A percentile compares a stretch with the other conserved stretches of the same genome.
These are phyloP conservation scores for Chiroxiphia lanceolata DNA, from an alignment of 2,797 vertebrate species.

Conservation along the genomic window DNA sequence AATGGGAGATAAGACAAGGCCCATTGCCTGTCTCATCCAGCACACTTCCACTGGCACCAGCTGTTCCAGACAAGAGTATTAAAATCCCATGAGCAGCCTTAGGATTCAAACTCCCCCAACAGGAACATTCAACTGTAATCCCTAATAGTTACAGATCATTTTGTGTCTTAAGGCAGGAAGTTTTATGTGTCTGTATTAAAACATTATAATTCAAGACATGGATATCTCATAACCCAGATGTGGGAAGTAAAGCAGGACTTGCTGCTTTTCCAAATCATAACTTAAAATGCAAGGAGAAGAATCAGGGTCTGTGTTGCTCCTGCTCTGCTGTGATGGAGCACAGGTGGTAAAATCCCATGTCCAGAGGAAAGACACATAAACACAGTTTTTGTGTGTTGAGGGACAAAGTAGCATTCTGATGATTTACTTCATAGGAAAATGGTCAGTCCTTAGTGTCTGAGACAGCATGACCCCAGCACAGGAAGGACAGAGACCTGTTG, in stretches of 20 bases:
- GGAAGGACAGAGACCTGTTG: not conserved
- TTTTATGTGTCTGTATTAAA: constrained; percentile 48
- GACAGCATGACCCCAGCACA: not conserved
- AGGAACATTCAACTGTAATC: constrained; percentile 33
- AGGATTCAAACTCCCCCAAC: constrained; percentile 30
- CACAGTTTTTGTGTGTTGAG: not conserved
- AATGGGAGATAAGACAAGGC: not conserved
- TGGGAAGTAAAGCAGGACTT: not conserved
- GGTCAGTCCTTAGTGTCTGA: not conserved
- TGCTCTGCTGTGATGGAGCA: not conserved
- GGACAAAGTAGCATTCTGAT: not conserved
- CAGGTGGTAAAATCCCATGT: fast-evolving
- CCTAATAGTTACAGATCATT: constrained; percentile 50
- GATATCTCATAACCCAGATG: constrained; percentile 27
- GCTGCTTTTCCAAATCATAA: not conserved
- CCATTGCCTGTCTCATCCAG: not conserved
- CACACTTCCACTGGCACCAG: constrained; percentile 26
- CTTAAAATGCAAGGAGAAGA: not conserved
- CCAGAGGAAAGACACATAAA: not conserved
- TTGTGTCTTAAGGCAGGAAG: constrained; percentile 44
- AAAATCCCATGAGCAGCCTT: constrained; percentile 32
- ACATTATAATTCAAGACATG: constrained; percentile 36
- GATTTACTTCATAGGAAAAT: not conserved
- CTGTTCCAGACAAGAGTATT: constrained; percentile 39
- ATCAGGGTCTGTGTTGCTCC: not conserved